Conservation (phyloP, 2,797 vertebrate genomes). For the Takifugu rubripes region DNA sequence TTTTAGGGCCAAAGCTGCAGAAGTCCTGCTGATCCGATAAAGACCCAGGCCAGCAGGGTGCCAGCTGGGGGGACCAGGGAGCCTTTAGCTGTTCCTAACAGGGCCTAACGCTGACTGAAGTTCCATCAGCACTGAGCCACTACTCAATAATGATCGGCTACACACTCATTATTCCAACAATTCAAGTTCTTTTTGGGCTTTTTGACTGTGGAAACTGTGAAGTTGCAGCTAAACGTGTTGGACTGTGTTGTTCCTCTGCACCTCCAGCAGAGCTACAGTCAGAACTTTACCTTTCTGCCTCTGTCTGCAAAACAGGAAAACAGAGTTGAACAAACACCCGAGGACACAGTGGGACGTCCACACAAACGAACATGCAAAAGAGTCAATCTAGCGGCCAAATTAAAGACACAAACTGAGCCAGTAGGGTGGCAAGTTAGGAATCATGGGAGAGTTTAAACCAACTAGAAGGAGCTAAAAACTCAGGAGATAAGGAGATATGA, state of each 20-base stretch:
- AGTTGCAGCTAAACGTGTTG: constrained; percentile 12
- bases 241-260: too few relatives aligned
- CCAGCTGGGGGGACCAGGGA: constrained; percentile 46
- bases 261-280: neutral
- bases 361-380: constrained; percentile 32
- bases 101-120: too few relatives aligned
- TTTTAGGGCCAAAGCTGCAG: neutral
- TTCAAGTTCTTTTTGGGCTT: too few relatives aligned
- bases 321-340: constrained; percentile 17
- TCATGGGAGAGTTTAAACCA: constrained; percentile 11
- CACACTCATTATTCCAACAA: too few relatives aligned
- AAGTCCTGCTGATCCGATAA: constrained; percentile 7
- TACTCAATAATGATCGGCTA: too few relatives aligned
- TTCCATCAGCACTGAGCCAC: too few relatives aligned
- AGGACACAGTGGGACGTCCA: constrained; percentile 23
- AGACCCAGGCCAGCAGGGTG: constrained; percentile 18
- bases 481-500: too few relatives aligned
- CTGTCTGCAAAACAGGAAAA: constrained; percentile 48
- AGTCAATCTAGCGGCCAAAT: constrained; percentile 19
- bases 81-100: too few relatives aligned
- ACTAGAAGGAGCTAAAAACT: too few relatives aligned
- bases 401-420: constrained; percentile 10
- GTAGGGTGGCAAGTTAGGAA: constrained; percentile 17
- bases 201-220: constrained; percentile 11
- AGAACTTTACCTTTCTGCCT: constrained; percentile 39